Conservation (phyloP, 2,888 invertebrate species). For the Hypsopygia costalis region DNA sequence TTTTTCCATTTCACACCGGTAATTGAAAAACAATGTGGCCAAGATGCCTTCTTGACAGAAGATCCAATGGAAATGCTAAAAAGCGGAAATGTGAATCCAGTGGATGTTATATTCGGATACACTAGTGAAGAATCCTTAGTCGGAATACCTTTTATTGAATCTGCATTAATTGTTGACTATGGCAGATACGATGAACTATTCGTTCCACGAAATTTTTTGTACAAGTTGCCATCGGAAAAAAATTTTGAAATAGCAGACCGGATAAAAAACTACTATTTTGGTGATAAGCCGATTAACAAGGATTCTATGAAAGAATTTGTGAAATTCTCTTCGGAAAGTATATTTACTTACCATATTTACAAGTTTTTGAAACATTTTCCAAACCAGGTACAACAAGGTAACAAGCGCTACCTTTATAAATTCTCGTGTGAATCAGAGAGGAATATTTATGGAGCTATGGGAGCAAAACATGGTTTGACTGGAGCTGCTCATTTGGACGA, state of each 20-base stretch:
- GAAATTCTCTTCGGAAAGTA: slow-evolving; percentile 24
- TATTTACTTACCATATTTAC: slow-evolving; percentile 29
- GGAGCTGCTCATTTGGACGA: slow-evolving; percentile 55
- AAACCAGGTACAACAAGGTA: slow-evolving; percentile 12
- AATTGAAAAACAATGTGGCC: slow-evolving; percentile 45
- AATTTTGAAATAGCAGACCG: slow-evolving; percentile 33
- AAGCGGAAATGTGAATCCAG: slow-evolving; percentile 62
- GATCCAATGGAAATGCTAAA: slow-evolving; percentile 30
- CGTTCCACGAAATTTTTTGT: slow-evolving; percentile 36
- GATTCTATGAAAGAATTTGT: slow-evolving; percentile 33
- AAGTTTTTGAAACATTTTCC: slow-evolving; percentile 25
- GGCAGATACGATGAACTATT: slow-evolving; percentile 36
- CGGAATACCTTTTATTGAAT: slow-evolving; percentile 17
- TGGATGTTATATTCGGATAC: slow-evolving; percentile 85
- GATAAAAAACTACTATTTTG: slow-evolving; percentile 41
- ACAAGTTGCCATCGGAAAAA: slow-evolving; percentile 22
- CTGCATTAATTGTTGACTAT: slow-evolving; percentile 19
- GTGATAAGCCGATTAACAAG: slow-evolving; percentile 21
- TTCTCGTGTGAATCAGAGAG: slow-evolving; percentile 42
- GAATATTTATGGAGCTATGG: slow-evolving; percentile 34
- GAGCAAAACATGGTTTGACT: slow-evolving; percentile 30
- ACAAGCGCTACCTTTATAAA: slow-evolving; percentile 34
- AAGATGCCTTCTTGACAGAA: slow-evolving; percentile 37
- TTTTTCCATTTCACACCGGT: slow-evolving; percentile 44
- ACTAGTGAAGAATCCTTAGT: slow-evolving; percentile 83